Base-by-base conservation (phyloP, 2,797 vertebrate genomes). In the Pangasius larnaudii region DNA sequence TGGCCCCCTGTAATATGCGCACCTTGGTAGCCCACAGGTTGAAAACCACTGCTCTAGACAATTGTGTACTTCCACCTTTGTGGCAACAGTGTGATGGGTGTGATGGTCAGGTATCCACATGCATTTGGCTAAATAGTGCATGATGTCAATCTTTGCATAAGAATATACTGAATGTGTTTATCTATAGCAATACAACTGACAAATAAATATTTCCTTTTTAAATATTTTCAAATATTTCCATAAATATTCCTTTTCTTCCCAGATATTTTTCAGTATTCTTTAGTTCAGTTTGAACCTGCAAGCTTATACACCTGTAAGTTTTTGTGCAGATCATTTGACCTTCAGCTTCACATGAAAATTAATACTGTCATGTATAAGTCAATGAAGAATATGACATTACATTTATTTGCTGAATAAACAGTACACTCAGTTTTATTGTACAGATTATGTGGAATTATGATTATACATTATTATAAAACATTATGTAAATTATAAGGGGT, bases 301-400 rank as follows among this genome's bases (percentile, higher is more conserved):
- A 39, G 0, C 46, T 67, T 22, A 53, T 2, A n/a, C 33, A 85
- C 71, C 0, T 88, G 87, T 85, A 88, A 88, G 82, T 88, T 42
- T 1, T 24, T 78, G 18, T 61, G 6, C n/a, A 71, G 9, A 72
- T 65, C 5, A 24, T 69, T 58, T 85, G 22, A 77, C 36, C 33
- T 63, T 77, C 46, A 61, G 18, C 18, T 58, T 75, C 2, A 74
- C 24, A 46, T 82, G 39, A 82, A 59, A 39, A 85, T 61, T 46
- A 22, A 33, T 59, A 49, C 24, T 85, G 58, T 63, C 4, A 67
- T 67, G 7, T 33, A 30, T n/a, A 42, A 42, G 39, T 53, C 7
- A n/a, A 18, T 79, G 22, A 33, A 33, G 11, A 16, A 18, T 77
- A n/a, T n/a, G 13, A 27, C 24, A 77, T 77, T n/a, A 13, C 22